Evolutionary conservation across 2,113 vertebrate species (phyloP).

Genomic region (Agapornis roseicollis): DNA sequence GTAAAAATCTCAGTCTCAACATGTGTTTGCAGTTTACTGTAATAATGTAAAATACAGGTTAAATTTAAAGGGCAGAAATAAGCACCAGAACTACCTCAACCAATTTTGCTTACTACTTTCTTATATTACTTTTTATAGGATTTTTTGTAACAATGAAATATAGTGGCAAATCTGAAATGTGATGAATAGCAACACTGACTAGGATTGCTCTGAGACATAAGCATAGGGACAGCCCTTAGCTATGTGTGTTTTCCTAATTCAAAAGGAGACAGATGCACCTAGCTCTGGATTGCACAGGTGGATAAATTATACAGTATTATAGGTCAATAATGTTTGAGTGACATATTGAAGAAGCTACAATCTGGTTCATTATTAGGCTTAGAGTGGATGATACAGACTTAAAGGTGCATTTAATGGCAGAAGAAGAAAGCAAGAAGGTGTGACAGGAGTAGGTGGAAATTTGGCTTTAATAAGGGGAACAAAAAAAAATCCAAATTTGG

Average conservation of each 20-base stretch:
- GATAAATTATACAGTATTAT: not conserved
- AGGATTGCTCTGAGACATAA: not conserved
- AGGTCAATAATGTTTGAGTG: not conserved
- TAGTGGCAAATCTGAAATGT: not conserved
- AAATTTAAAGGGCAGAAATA: not conserved
- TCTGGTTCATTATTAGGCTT: not conserved
- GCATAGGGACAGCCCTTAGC: not conserved
- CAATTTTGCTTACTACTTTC: not conserved
- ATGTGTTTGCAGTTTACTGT: not conserved
- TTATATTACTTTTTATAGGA: not conserved
- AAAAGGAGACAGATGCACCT: not conserved
- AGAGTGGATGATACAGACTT: not conserved
- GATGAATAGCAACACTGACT: not conserved
- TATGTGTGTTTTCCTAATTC: not conserved
- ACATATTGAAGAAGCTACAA: not conserved
- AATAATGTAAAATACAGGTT: not conserved
- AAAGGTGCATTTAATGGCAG: not conserved
- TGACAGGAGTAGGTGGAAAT: not conserved
- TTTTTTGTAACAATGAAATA: not conserved
- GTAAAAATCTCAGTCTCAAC: not conserved
- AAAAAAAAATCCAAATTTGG: not conserved
- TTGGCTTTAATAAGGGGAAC: not conserved
- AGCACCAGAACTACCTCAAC: not conserved
- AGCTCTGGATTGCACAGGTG: not conserved
- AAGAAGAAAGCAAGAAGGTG: not conserved